Evolutionary conservation across 1,140 invertebrate genomes (phyloP).

Genomic region (Nephila pilipes): DNA sequence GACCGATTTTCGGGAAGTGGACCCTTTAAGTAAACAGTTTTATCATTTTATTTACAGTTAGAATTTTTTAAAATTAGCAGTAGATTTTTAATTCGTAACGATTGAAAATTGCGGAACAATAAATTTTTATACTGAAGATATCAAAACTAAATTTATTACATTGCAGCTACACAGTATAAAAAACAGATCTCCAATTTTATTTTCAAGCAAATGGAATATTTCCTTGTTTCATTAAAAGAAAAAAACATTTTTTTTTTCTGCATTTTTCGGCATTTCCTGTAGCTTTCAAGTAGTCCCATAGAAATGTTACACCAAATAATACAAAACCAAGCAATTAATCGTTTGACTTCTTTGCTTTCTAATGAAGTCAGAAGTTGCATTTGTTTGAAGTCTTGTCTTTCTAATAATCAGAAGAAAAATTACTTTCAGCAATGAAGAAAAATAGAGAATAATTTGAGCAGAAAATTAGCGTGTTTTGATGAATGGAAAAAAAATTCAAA

Average conservation of each 20-base stretch:
- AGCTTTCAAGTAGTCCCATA: neutral
- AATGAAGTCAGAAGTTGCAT: constrained; percentile 43
- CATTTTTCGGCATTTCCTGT: no score
- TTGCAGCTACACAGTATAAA: no score
- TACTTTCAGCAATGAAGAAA: neutral
- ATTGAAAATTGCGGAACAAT: no score
- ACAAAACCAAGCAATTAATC: neutral
- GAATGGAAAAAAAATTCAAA: neutral
- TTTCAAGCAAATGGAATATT: neutral
- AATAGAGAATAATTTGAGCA: constrained; percentile 44
- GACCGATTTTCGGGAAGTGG: no score
- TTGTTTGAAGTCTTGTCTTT: constrained; percentile 5
- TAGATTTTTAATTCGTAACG: no score
- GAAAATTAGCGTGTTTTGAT: constrained; percentile 29
- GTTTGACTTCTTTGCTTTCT: neutral
- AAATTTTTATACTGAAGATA: no score
- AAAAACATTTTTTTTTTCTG: neutral
- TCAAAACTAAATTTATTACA: no score
- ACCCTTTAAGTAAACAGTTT: no score
- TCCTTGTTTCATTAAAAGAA: neutral
- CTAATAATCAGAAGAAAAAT: constrained; percentile 21
- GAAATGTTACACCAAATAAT: neutral
- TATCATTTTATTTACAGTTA: no score
- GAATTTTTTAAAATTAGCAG: no score
- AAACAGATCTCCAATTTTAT: no score